Conservation (phyloP, 1,140 invertebrate species). For the Leptinotarsa defecta region DNA sequence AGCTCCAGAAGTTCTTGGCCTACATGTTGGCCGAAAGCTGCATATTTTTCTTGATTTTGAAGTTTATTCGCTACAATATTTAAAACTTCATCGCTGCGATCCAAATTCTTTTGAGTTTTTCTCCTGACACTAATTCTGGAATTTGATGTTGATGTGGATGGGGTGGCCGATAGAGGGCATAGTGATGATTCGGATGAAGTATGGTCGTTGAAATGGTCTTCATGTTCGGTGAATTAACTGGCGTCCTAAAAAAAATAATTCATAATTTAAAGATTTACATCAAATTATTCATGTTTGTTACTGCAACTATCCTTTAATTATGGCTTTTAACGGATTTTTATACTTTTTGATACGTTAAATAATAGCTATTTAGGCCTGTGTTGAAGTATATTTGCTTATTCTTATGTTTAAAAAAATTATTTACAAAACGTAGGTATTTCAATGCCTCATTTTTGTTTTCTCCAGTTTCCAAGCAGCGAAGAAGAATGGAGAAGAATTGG, state of each 20-base stretch:
- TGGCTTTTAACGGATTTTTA: not conserved
- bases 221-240: conserved; percentile 18
- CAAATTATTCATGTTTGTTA: conserved; percentile 18
- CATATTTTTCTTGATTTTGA: conserved; percentile 1
- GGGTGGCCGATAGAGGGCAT: conserved; percentile 12
- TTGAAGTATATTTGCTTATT: not conserved
- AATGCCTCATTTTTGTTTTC: not conserved
- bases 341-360: no score
- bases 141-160: conserved; percentile 25
- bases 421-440: not conserved
- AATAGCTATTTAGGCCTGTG: no score
- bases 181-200: conserved; percentile 22
- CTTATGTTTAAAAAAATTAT: not conserved
- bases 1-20: no score
- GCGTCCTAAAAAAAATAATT: conserved; percentile 21
- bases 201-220: conserved; percentile 10
- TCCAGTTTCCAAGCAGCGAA: conserved; percentile 22
- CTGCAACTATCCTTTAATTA: conserved; percentile 16
- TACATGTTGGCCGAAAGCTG: no score
- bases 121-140: conserved; percentile 21
- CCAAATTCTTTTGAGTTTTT: conserved; percentile 13
- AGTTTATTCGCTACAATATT: conserved; percentile 29
- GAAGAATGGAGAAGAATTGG: conserved; percentile 10
- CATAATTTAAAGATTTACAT: conserved; percentile 18
- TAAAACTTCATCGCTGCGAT: conserved; percentile 28